Evolutionary conservation across 1,140 invertebrate species (phyloP), one percentile per base, ranked within the genome.

Genomic region (Eufriesea mexicana): DNA sequence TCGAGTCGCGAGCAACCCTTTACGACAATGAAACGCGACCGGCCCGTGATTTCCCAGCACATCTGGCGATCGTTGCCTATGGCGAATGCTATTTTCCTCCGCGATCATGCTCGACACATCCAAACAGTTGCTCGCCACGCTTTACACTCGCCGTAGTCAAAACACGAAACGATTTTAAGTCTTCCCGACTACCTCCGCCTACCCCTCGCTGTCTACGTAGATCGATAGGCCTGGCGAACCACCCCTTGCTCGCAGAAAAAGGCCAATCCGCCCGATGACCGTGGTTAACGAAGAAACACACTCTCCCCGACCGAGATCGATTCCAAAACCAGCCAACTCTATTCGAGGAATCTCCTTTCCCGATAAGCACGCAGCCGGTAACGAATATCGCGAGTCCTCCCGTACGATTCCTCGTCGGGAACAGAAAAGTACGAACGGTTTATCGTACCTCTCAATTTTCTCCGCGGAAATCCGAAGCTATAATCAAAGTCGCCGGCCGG

Each of bases 391-490:
- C 42, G n/a, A 16, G 23, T 47, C 67, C n/a, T 45, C 55, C 18
- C 55, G 66, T 66, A 51, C 68, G 61, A 28, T 73, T 55, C 23
- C 54, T 51, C 23, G 28, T 6, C 16, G 76, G 61, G 35, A 70
- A 83, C 54, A 73, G 70, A 83, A 86, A 86, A 86, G 49, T 70
- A 77, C n/a, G 70, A 68, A 59, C 59, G 77, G 73, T 75, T 86
- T 84, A 84, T 87, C 81, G 72, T 88, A 51, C 77, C 71, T 70
- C 73, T 84, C 86, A 87, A 88, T 88, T 88, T 87, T 68, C 86
- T 57, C 85, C 68, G 79, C 55, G 67, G 86, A 87, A 88, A 88
- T 87, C 82, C 74, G 71, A 86, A 61, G 62, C 83, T 55, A 84
- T 88, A 87, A 88, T 88, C 86, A 88, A 88, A 88, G 83, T 80